phyloP scores from a whole-genome alignment of 2,113 vertebrate species.

The Macheiramphus alcinus region DNA sequence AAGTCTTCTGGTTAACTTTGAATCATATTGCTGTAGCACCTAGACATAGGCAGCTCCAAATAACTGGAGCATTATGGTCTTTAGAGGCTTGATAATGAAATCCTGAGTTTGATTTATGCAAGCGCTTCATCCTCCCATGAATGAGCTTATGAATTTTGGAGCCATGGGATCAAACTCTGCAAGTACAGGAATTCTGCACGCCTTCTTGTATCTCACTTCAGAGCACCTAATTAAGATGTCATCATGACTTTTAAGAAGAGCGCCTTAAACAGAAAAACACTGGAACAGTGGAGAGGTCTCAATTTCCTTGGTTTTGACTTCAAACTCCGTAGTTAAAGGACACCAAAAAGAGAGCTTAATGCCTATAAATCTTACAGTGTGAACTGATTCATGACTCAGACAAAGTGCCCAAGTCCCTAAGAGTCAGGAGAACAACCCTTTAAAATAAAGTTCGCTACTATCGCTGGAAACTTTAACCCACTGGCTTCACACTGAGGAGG shows the following conservation, averaged over 20 bases:
- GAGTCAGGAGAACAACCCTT: not conserved
- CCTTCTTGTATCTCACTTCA: not conserved
- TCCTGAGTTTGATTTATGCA: not conserved
- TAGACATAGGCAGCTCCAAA: not conserved
- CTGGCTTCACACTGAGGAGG: conserved; percentile 35
- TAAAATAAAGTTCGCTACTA: not conserved
- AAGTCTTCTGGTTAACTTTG: not conserved
- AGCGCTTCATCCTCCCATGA: not conserved
- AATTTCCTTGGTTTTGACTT: not conserved
- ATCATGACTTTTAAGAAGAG: not conserved
- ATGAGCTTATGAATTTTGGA: not conserved
- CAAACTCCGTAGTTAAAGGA: not conserved
- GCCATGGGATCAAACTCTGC: not conserved
- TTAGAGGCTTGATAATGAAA: not conserved
- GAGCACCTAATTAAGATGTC: not conserved
- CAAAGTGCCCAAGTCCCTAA: not conserved
- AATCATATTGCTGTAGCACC: not conserved
- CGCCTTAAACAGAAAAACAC: not conserved
- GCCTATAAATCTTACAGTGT: not conserved
- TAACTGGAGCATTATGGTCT: accelerated
- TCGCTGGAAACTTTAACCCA: conserved; percentile 15
- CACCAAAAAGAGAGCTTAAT: not conserved
- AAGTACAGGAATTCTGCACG: not conserved
- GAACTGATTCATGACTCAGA: conserved; percentile 20
- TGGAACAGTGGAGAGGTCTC: not conserved